Conservation (phyloP, 2,797 vertebrate genomes). For the Tenualosa thibaudeaui region DNA sequence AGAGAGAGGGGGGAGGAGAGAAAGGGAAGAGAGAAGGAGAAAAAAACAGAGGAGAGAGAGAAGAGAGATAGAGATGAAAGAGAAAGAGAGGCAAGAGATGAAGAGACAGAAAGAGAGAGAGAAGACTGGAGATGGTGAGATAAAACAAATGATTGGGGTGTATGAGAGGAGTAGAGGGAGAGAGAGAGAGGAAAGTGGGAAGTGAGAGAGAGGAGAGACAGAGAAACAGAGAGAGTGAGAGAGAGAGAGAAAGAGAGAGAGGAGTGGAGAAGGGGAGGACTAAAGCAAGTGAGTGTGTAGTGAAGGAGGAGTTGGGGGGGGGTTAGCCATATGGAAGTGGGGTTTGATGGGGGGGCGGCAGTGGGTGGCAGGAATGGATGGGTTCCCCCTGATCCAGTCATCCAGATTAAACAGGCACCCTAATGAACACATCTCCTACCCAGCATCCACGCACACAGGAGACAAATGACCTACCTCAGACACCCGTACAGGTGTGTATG, state of each 20-base stretch:
- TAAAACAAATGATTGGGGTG: too few species aligned
- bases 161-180: neutral
- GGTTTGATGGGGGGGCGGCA: constrained; percentile 81
- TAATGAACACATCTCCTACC: constrained; percentile 74
- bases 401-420: constrained; percentile 69
- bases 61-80: neutral
- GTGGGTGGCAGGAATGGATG: constrained; percentile 78
- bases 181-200: neutral
- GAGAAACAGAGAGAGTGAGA: neutral
- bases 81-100: neutral
- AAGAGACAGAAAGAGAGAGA: neutral
- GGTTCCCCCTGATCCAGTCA: constrained; percentile 65
- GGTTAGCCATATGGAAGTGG: constrained; percentile 86
- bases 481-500: neutral
- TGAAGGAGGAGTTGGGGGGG: neutral
- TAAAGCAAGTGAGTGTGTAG: neutral
- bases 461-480: constrained; percentile 2
- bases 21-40: neutral
- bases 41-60: neutral
- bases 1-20: neutral
- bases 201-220: neutral
- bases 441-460: constrained; percentile 43
- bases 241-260: constrained; percentile 6
- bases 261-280: neutral
- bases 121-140: neutral